Evolutionary conservation across 2,113 vertebrate genomes (phyloP), one percentile per base, ranked within the genome.

Genomic region (Gallinago paraguaiae): DNA sequence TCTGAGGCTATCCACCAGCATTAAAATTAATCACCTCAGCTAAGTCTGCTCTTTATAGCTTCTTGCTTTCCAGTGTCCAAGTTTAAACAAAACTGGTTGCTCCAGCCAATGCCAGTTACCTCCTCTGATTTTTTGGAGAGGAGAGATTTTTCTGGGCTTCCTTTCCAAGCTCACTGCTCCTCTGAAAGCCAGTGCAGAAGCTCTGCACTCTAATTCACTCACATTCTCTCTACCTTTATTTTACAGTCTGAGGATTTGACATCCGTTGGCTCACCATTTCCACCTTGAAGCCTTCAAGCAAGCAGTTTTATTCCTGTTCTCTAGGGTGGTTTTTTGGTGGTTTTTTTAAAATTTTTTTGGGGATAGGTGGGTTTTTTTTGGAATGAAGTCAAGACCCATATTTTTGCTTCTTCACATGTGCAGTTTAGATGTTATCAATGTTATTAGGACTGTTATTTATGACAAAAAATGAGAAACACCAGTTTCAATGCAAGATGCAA

Each of bases 21-120:
- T 91, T 92, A 92, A 88, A 94, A 95, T 92, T 91, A 95, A 93
- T 96, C 76, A 65, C 72, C 45, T 95, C 57, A 27, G 51, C 88
- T 86, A 63, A 90, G 51, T 28, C 64, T 93, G 80, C 30, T 88
- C 88, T 86, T 93, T 45, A 86, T 45, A 94, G 45, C 37, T 78
- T 50, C 80, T 75, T 88, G 72, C 63, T 94, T 94, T 90, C 59
- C 60, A 81, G 27, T 78, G 48, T 83, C 80, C 71, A 92, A 33
- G 48, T 94, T 93, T 72, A 79, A 88, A 86, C 60, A 86, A 79
- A 93, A 71, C 56, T 78, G 8, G 64, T 86, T 86, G 31, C 30
- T 71, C 33, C 11, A 65, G 69, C 65, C 79, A 94, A 41, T 5
- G 11, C 43, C 2, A 1, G 31, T 91, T 95, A 91, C 57, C 24